Conservation (phyloP, 1,140 invertebrate genomes). For the Chionoecetes opilio region DNA sequence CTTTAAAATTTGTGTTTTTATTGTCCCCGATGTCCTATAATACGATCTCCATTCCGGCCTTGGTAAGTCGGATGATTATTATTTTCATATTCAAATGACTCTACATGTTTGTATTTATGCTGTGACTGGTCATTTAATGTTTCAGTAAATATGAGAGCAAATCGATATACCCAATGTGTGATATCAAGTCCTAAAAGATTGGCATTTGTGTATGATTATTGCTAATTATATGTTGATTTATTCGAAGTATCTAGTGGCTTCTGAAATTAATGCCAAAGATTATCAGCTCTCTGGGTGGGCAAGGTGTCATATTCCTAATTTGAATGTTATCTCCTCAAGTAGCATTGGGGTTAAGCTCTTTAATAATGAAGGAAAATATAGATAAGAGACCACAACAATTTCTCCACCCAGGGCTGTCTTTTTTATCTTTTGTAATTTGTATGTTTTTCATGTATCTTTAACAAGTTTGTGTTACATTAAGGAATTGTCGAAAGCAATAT, state of each 20-base stretch:
- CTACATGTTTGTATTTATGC: no score
- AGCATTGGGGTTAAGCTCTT: background rate
- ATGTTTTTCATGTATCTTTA: background rate
- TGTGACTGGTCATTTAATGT: no score
- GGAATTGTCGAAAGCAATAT: background rate
- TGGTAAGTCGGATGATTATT: no score
- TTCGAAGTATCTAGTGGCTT: background rate
- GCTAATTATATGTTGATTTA: background rate
- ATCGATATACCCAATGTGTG: no score
- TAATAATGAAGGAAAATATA: background rate
- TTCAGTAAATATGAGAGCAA: no score
- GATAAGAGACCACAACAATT: background rate
- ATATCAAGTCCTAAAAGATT: no score
- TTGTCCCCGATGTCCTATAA: no score
- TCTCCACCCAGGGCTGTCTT: background rate
- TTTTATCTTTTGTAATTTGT: background rate
- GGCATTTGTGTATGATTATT: no score
- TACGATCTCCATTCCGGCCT: no score
- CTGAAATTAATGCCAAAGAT: conserved; percentile 21
- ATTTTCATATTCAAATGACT: no score
- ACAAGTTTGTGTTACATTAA: background rate
- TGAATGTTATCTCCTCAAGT: background rate
- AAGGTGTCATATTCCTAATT: background rate
- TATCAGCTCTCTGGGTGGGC: background rate
- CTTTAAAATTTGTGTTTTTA: background rate